Evolutionary conservation across 2,797 vertebrate genomes (phyloP).

Genomic region (Miichthys miiuy): DNA sequence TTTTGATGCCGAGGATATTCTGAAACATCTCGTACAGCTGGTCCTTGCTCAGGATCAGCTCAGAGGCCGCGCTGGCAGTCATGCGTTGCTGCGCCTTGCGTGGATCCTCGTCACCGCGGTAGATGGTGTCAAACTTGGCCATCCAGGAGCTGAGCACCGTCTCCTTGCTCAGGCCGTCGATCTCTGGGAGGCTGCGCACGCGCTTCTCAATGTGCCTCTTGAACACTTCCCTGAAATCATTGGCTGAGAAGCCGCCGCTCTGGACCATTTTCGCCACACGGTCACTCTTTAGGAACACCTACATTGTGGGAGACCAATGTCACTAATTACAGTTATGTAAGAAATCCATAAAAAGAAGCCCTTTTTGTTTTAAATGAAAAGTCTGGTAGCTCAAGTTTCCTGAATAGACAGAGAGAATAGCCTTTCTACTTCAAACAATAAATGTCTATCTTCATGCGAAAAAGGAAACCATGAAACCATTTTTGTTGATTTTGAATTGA

Average conservation of each 20-base stretch:
- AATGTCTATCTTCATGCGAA: constrained; percentile 21
- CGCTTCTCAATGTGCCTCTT: constrained; percentile 99
- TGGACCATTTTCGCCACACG: constrained; percentile 99
- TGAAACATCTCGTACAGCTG: constrained; percentile 99
- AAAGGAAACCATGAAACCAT: constrained; percentile 14
- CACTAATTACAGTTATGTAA: constrained; percentile 2
- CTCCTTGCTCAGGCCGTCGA: constrained; percentile 99
- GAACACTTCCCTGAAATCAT: constrained; percentile 97
- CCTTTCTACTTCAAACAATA: constrained; percentile 1
- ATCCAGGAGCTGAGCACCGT: constrained; percentile 99
- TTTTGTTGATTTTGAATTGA: constrained; percentile 19
- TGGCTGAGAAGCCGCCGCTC: constrained; percentile 96
- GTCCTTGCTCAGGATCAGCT: constrained; percentile 99
- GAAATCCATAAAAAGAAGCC: constrained; percentile 1
- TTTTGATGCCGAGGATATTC: constrained; percentile 99
- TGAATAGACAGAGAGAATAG: background rate
- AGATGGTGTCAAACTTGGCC: constrained; percentile 99
- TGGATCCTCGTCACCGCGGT: constrained; percentile 97
- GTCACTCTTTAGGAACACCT: constrained; percentile 99
- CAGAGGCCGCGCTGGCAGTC: constrained; percentile 97
- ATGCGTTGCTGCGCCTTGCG: constrained; percentile 98
- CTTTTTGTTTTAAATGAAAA: constrained; percentile 44
- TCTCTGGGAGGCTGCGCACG: constrained; percentile 97
- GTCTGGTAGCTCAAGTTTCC: constrained; percentile 7
- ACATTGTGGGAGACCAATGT: constrained; percentile 38